Base-by-base conservation (phyloP, 2,888 invertebrate species). In the Philhelius pedissequus region DNA sequence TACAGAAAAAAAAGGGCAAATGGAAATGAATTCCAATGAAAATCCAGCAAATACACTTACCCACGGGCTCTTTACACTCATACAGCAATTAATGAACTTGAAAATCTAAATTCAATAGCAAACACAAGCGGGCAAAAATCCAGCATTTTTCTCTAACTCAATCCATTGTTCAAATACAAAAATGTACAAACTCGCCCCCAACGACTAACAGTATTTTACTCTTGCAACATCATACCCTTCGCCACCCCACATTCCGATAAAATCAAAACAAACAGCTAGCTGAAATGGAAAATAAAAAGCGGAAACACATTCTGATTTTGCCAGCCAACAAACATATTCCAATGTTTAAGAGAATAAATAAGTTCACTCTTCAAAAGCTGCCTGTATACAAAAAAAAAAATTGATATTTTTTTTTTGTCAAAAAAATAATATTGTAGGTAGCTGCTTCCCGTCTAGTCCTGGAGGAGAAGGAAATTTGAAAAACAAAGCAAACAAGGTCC, bases 51-150 rank as follows among this genome's bases (percentile, higher is more conserved):
- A 64, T 64, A 6, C 45, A 48, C 32, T 64, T 64, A 32, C 48
- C 64, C 48, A 64, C 22, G 45, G 32, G 9, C 64, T 48, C 30
- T 62, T 64, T 48, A 64, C 32, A n/a, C 64, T 48, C n/a, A n/a
- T n/a, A 48, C 4, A 48, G 45, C 38, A 30, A 70, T 35, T 66
- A 81, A 76, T 76, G 76, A 76, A 76, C 76, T 81, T 76, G 81
- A 70, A 76, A 71, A 81, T 56, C 20, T 52, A 62, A 64, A 69
- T 62, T 62, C 50, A 73, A 79, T 68, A 54, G 38, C 40, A 40
- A 62, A 40, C 43, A 27, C 4, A 54, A 52, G n/a, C 25, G 15
- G 7, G 15, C 27, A 13, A 48, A 76, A 35, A 30, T 58, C 56
- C 32, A 22, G 18, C 43, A 7, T 43, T 60, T 40, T 45, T 32